Base-by-base conservation (phyloP, 2,797 vertebrate genomes). In the Lateolabrax maculatus region DNA sequence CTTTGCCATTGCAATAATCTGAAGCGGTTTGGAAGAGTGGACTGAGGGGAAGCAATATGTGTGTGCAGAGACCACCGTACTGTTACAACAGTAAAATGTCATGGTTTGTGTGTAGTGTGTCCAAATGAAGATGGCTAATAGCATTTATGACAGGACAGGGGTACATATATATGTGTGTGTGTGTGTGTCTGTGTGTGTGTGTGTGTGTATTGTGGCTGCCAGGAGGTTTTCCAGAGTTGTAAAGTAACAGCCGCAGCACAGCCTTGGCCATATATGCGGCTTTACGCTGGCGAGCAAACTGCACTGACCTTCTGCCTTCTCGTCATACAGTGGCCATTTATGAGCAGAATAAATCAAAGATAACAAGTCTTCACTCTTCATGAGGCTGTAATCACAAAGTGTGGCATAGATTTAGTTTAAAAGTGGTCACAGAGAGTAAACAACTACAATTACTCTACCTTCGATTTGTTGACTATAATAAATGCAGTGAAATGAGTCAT, bases 1-100 rank as follows among this genome's bases (percentile, higher is more conserved):
- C 80, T 75, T 81, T 87, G 87, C 90, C 87, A 79, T 90, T 53
- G 79, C 89, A 84, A 81, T 91, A 91, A 94, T 91, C 44, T 80
- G 73, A 69, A 85, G 91, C 55, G 90, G 87, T 90, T 92, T 92
- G 87, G 86, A 86, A 79, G 61, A 80, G 75, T 63, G 82, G 68
- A 74, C 86, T 70, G 70, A 81, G 78, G 83, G 81, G 79, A 85
- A 87, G 84, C 79, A 65, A 81, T 86, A 77, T 81, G 56, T 80
- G 60, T 90, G 84, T 51, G 79, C 67, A 72, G 81, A 87, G 91
- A 88, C 89, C 85, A 88, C 88, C 75, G 18, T 43, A 73, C 66
- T 75, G 63, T 85, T 80, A 82, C 78, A 83, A 71, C 84, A 83
- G 77, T 70, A 69, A 84, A 90, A 90, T 78, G 79, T 81, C 80